These are phyloP conservation scores for Liasis olivaceus DNA, from an alignment of 2,797 vertebrate genomes.

Conservation along the genomic window DNA sequence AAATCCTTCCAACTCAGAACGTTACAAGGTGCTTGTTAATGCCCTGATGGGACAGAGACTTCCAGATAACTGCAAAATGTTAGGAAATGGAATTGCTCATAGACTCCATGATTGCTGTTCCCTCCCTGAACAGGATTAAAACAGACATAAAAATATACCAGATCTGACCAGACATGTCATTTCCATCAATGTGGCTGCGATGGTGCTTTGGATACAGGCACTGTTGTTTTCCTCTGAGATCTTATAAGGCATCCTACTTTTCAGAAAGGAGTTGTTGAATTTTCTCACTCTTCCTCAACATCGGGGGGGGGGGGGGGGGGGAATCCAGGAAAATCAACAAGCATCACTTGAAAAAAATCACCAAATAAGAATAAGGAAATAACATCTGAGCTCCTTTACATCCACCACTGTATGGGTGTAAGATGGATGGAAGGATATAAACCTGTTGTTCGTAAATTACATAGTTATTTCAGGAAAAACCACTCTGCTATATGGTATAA, in stretches of 20 bases:
- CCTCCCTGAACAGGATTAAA: neutral
- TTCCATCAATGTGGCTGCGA: neutral
- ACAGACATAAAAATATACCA: neutral
- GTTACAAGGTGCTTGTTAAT: slow-evolving; percentile 15
- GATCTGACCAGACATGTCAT: neutral
- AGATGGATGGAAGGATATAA: neutral
- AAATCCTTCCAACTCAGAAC: slow-evolving; percentile 7
- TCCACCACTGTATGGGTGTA: no score
- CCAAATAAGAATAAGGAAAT: no score
- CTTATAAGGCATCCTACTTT: neutral
- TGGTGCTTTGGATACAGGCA: neutral
- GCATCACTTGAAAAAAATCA: neutral
- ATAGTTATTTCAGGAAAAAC: neutral
- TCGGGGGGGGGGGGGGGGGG: neutral
- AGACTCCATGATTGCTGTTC: no score
- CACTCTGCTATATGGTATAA: neutral
- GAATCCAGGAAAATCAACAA: neutral
- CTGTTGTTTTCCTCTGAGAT: neutral
- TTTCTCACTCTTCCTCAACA: neutral
- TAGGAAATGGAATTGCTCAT: neutral
- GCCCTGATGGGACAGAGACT: neutral
- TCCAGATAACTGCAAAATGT: neutral
- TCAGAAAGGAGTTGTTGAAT: neutral
- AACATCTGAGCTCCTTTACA: no score
- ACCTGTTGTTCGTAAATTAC: neutral